Conservation (phyloP, 2,113 vertebrate genomes). For the Thymallus thymallus region DNA sequence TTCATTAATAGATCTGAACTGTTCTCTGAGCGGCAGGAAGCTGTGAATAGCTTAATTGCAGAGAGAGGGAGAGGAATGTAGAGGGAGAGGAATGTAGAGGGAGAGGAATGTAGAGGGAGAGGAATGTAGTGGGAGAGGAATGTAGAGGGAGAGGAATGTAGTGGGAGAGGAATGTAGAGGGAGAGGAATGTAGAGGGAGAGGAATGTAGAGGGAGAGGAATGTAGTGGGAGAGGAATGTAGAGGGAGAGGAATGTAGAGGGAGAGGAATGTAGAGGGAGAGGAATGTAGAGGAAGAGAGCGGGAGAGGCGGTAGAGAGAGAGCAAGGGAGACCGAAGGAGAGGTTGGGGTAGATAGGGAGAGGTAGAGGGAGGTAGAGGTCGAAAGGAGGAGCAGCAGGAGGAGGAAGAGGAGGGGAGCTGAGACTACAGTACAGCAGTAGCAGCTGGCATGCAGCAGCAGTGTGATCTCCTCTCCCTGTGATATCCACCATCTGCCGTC, state of each 20-base stretch:
- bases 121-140: slow-evolving; percentile 22
- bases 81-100: no score
- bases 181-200: slow-evolving; percentile 1
- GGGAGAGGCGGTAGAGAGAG: neutral
- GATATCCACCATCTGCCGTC: slow-evolving; percentile 90
- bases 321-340: slow-evolving; percentile 22
- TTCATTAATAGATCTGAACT: slow-evolving; percentile 62
- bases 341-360: slow-evolving; percentile 10
- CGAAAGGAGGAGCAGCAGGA: slow-evolving; percentile 29
- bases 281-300: slow-evolving; percentile 22
- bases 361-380: slow-evolving; percentile 33
- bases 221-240: no score
- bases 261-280: slow-evolving; percentile 18
- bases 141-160: no score
- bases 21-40: slow-evolving; percentile 16
- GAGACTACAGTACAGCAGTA: slow-evolving; percentile 60
- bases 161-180: no score
- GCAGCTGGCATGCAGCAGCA: slow-evolving; percentile 85
- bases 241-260: no score
- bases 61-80: slow-evolving; percentile 14
- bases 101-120: neutral
- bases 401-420: slow-evolving; percentile 13
- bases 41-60: slow-evolving; percentile 70
- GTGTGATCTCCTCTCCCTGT: slow-evolving; percentile 75
- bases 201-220: slow-evolving; percentile 23